phyloP scores from a whole-genome alignment of 2,113 vertebrate species.

The Henicopernis longicauda region DNA sequence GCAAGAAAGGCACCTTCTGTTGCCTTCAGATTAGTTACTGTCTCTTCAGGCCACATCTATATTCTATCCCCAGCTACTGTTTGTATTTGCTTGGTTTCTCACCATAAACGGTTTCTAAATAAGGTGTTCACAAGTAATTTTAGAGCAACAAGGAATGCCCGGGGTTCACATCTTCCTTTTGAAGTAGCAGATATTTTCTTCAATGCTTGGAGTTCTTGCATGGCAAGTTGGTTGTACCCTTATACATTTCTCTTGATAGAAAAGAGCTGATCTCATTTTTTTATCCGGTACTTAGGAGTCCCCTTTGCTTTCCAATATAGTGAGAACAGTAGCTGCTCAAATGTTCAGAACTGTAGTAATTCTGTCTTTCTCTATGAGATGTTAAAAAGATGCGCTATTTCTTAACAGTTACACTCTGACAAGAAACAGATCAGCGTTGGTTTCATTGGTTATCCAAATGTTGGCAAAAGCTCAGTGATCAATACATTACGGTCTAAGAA shows the following conservation, averaged over 20 bases:
- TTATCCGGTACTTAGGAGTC: neutral
- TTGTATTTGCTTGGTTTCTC: neutral
- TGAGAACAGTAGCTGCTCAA: neutral
- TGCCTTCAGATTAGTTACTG: neutral
- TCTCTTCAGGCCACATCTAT: neutral
- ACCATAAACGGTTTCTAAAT: neutral
- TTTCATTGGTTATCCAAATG: constrained; percentile 98
- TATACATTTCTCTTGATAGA: neutral
- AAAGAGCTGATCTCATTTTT: neutral
- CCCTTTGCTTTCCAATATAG: neutral
- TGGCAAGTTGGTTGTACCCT: neutral
- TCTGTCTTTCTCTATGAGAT: neutral
- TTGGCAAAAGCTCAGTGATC: constrained; percentile 97
- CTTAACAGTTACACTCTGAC: constrained; percentile 88
- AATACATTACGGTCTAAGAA: constrained; percentile 96
- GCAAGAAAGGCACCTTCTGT: neutral
- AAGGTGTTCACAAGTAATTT: neutral
- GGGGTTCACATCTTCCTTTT: neutral
- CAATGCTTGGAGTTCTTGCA: neutral
- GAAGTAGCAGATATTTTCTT: neutral
- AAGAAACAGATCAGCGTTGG: constrained; percentile 99
- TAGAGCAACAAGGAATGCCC: neutral
- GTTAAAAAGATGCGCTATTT: neutral
- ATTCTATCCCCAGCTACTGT: neutral
- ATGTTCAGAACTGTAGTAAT: neutral